Percentiles rank a stretch among this genome's conserved stretches.
These are phyloP conservation scores for Drosophila subquinaria DNA, from an alignment of 2,888 invertebrate genomes.

Conservation along the genomic window DNA sequence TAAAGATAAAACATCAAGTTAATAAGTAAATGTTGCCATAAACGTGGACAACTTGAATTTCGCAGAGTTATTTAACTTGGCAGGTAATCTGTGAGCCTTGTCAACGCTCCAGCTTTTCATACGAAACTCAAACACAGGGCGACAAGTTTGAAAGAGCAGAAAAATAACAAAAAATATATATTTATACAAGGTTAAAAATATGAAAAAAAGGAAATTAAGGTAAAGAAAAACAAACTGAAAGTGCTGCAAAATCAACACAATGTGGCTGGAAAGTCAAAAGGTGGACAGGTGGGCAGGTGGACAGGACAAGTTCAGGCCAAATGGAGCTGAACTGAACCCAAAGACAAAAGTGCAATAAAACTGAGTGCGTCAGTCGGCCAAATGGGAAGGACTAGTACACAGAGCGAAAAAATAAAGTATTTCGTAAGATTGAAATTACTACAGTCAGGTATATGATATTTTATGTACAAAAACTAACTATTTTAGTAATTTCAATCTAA, in stretches of 20 bases:
- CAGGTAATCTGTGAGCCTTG: slow-evolving; percentile 61
- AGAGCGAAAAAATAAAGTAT: too few relatives aligned
- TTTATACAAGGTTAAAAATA: slow-evolving; percentile 10
- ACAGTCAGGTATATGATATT: too few relatives aligned
- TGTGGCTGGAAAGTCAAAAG: slow-evolving; percentile 47
- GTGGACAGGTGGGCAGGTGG: slow-evolving; percentile 10
- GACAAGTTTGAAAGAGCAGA: slow-evolving; percentile 27
- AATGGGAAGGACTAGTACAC: neutral
- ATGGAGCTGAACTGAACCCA: slow-evolving; percentile 25
- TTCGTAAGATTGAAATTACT: too few relatives aligned
- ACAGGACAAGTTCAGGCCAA: neutral
- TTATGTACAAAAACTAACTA: too few relatives aligned
- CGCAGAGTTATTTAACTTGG: slow-evolving; percentile 58
- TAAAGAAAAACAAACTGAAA: slow-evolving; percentile 34
- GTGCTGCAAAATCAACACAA: slow-evolving; percentile 50
- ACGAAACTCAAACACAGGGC: slow-evolving; percentile 57
- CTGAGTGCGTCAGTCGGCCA: slow-evolving; percentile 15
- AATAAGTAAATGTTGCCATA: slow-evolving; percentile 36
- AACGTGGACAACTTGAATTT: slow-evolving; percentile 38
- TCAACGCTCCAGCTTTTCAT: slow-evolving; percentile 43
- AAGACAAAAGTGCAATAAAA: slow-evolving; percentile 76
- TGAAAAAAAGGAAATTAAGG: slow-evolving; percentile 3
- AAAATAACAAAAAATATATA: slow-evolving; percentile 17
- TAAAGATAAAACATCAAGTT: slow-evolving; percentile 28
- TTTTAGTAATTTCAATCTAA: too few relatives aligned